Evolutionary conservation across 2,113 vertebrate genomes (phyloP), one percentile per base, ranked within the genome.

Genomic region (Ptilonorhynchus violaceus): DNA sequence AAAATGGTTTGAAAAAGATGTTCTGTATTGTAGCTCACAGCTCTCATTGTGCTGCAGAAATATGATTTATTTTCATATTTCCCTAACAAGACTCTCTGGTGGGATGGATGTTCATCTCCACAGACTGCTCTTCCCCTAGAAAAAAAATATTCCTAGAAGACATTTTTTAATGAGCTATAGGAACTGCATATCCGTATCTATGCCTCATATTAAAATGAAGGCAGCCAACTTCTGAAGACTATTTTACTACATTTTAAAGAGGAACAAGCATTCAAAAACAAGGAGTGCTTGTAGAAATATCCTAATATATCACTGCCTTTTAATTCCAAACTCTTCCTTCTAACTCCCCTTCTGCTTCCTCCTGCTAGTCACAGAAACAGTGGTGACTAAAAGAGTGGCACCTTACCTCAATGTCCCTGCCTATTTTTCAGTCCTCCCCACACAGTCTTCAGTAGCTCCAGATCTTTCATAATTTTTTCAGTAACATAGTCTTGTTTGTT

Each of bases 1-100:
- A 96, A 94, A 84, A 90, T 56, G 8, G 64, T 83, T 90, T 93
- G 44, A 85, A 87, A 95, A 93, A 96, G 31, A 66, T 93, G 16
- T 81, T 96, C 76, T 44, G 5, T 96, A 74, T 88, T 95, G 88
- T 88, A 96, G 76, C 74, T 97, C 85, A 85, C 63, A 94, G 79
- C 62, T 95, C 88, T 64, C n/a, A 42, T 37, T 11, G 3, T 68
- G 25, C 63, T 96, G 23, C 52, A 77, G 77, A 96, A 96, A 89
- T 97, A 52, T 88, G 82, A 93, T 96, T 96, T 96, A 76, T 94
- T 97, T 97, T 95, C 74, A 37, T 95, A 96, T 25, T 49, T 96
- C 74, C 72, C 87, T 94, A 90, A 95, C 80, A 96, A 91, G 70
- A 60, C 47, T 92, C 47, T 97, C 85, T 89, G 17, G 37, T 97